These are phyloP conservation scores for Drosophila percnosoma DNA, from an alignment of 2,888 invertebrate genomes.

Conservation along the genomic window DNA sequence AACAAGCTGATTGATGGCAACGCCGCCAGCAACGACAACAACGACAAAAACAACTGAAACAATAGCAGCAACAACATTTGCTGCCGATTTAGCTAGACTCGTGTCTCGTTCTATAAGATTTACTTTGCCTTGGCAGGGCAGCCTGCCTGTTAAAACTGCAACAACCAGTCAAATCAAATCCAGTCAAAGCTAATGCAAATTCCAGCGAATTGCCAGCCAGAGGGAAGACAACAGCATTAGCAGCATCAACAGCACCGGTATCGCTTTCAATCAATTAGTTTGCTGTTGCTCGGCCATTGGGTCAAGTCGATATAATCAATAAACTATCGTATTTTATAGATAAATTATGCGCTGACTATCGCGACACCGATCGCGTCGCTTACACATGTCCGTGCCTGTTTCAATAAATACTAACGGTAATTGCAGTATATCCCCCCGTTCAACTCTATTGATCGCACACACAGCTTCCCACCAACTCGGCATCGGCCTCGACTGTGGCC, in stretches of 20 bases:
- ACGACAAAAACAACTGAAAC: constrained; percentile 9
- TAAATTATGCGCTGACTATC: constrained; percentile 72
- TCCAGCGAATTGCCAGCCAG: background rate
- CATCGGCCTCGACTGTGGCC: constrained; percentile 8
- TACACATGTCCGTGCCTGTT: constrained; percentile 70
- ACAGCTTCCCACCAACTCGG: constrained; percentile 48
- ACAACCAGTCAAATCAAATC: constrained; percentile 11
- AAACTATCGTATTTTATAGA: constrained; percentile 69
- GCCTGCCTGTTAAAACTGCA: constrained; percentile 40
- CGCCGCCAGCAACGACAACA: constrained; percentile 54
- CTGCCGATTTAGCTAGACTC: constrained; percentile 40
- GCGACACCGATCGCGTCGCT: constrained; percentile 71
- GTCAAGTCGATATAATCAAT: constrained; percentile 67
- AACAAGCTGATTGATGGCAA: constrained; percentile 65
- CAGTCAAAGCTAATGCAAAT: constrained; percentile 22
- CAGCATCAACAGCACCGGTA: constrained; percentile 17
- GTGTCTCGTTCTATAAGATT: constrained; percentile 11
- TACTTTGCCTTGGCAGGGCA: constrained; percentile 26
- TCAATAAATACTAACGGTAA: constrained; percentile 75
- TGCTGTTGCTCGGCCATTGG: constrained; percentile 54
- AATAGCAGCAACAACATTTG: constrained; percentile 34
- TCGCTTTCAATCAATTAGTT: constrained; percentile 70
- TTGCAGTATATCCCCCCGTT: constrained; percentile 17
- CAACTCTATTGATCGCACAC: constrained; percentile 16
- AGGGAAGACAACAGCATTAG: background rate